Evolutionary conservation across 2,113 vertebrate genomes (phyloP).

Genomic region (Himantopus leucocephalus): DNA sequence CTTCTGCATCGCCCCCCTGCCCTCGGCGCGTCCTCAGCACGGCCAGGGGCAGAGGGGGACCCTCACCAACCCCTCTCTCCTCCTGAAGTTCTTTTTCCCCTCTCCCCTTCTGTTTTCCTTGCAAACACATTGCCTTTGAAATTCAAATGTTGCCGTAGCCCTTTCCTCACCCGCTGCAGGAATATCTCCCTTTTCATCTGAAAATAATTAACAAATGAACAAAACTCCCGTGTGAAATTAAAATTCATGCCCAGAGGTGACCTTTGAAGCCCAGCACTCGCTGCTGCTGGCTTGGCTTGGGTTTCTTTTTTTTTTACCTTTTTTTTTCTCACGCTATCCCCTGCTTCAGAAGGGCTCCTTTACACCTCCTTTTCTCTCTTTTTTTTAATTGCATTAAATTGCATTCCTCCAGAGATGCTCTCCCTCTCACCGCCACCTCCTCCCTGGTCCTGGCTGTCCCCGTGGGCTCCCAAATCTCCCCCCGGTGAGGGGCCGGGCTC

Average conservation of each 20-base stretch:
- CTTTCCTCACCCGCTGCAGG: conserved; percentile 9
- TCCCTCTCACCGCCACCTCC: fast-evolving
- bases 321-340: neutral
- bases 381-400: neutral
- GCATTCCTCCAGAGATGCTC: neutral
- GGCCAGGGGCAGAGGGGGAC: neutral
- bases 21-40: fast-evolving
- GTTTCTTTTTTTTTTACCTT: neutral
- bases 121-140: conserved; percentile 71
- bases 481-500: neutral
- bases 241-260: conserved; percentile 72
- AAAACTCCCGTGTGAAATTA: conserved; percentile 55
- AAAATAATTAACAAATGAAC: conserved; percentile 65
- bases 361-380: neutral
- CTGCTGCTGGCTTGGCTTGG: neutral
- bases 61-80: neutral
- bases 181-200: conserved; percentile 65
- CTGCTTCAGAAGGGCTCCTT: neutral
- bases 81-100: neutral
- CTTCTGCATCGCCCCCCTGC: fast-evolving
- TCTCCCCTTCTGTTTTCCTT: conserved; percentile 30
- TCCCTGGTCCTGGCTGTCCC: neutral
- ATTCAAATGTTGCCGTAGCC: conserved; percentile 66
- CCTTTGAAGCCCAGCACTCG: conserved; percentile 17
- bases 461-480: neutral